phyloP scores from a whole-genome alignment of 64 coral and sea anemone species.

The Catalaphyllia jardinei region DNA sequence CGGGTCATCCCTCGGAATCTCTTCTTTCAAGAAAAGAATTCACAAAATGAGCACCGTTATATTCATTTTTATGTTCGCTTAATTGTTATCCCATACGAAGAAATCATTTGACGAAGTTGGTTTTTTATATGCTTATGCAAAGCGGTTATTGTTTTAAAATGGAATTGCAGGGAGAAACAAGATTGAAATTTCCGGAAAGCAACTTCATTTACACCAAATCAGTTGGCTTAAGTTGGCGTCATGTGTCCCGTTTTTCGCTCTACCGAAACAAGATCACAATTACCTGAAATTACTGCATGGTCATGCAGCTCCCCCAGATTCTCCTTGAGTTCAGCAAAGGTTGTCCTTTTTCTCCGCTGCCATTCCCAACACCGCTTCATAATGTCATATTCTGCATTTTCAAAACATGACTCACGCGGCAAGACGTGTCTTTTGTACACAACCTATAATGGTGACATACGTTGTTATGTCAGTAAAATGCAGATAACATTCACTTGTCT shows the following conservation, averaged over 20 bases:
- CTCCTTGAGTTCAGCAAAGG: neutral
- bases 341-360: neutral
- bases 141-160: too few species aligned
- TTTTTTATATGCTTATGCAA: too few species aligned
- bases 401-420: neutral
- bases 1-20: neutral
- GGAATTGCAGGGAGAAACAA: too few species aligned
- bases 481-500: too few species aligned
- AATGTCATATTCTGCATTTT: neutral
- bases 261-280: neutral
- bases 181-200: too few species aligned
- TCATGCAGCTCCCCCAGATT: neutral
- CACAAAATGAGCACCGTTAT: too few species aligned
- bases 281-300: neutral
- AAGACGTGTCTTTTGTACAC: neutral
- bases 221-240: too few species aligned
- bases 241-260: neutral
- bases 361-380: constrained; percentile 12
- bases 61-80: too few species aligned
- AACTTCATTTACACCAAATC: too few species aligned
- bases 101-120: too few species aligned
- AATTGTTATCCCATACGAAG: too few species aligned
- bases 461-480: neutral
- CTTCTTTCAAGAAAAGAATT: neutral
- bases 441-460: neutral